phyloP scores from a whole-genome alignment of 2,888 invertebrate species.

The Nomada fucata region DNA sequence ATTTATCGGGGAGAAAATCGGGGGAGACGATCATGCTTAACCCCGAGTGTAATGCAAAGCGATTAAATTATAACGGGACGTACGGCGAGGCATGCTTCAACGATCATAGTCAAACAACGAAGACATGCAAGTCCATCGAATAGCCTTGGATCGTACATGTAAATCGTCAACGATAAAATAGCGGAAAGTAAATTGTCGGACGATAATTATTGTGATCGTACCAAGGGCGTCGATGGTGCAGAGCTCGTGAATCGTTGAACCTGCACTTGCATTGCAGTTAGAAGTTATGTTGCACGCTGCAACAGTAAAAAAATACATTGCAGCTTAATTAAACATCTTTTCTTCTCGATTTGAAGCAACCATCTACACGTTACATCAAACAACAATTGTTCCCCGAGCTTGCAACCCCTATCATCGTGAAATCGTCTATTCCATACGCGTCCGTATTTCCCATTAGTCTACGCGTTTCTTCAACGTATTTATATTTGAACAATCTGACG shows the following conservation, averaged over 20 bases:
- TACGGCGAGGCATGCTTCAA: slow-evolving; percentile 9
- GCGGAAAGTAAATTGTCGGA: neutral
- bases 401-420: neutral
- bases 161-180: neutral
- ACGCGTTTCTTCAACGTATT: too few relatives aligned
- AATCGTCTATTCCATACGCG: too few relatives aligned
- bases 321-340: slow-evolving; percentile 4
- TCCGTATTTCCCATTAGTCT: too few relatives aligned
- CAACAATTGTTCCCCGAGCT: too few relatives aligned
- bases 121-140: slow-evolving; percentile 19
- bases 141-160: neutral
- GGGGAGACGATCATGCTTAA: slow-evolving; percentile 18
- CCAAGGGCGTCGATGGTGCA: slow-evolving; percentile 81
- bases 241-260: slow-evolving; percentile 78
- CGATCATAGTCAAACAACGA: neutral
- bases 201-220: slow-evolving; percentile 68
- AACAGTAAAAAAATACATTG: slow-evolving; percentile 73
- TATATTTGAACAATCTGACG: too few relatives aligned
- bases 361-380: too few relatives aligned
- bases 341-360: neutral
- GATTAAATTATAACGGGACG: neutral
- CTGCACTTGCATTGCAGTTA: slow-evolving; percentile 68
- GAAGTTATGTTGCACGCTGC: slow-evolving; percentile 80
- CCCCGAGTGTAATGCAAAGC: neutral
- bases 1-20: neutral